Base-by-base conservation (phyloP, 2,113 vertebrate species). In the Gymnarchus niloticus region DNA sequence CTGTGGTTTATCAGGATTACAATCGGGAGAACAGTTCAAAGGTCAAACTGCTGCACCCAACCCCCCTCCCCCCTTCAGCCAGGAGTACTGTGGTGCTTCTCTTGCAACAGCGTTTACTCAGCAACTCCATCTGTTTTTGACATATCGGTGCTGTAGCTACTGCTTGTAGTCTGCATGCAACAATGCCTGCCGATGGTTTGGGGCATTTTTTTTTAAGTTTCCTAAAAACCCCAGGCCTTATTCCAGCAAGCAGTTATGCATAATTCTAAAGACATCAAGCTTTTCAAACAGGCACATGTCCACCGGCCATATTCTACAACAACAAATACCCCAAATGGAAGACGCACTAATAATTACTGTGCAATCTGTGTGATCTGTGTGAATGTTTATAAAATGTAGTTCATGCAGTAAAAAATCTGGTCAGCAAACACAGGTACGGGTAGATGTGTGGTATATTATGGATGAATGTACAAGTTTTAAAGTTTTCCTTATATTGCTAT, bases 91-190 rank as follows among this genome's bases (percentile, higher is more conserved):
- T 14, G n/a, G 33, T 19, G 14, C 12, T 17, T 37, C 65, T 41
- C 28, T 33, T 41, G 65, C 65, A 73, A 73, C 65, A 54, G 10
- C 19, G 51, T 54, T 17, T 54, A 17, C 52, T 54, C 52, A 54
- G 12, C 52, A 73, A 28, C 65, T 37, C 65, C 17, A 37, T 73
- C 82, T 83, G 23, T 83, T 83, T 81, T 59, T 10, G 82, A 57
- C 6, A 28, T n/a, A 3, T n/a, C 28, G 37, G 33, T 44, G 33
- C 56, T 83, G 54, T 1, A 44, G 37, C 7, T 56, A 17, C 28
- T n/a, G 37, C 54, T 37, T n/a, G 19, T 14, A 52, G 81, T 56
- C 37, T 83, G 54, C 81, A 83, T 33, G 78, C 78, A 81, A 33
- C 61, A 51, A 17, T 48, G 54, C 17, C 12, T 33, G 46, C 9